Base-by-base conservation (phyloP, 2,113 vertebrate species). In the Chionis minor region DNA sequence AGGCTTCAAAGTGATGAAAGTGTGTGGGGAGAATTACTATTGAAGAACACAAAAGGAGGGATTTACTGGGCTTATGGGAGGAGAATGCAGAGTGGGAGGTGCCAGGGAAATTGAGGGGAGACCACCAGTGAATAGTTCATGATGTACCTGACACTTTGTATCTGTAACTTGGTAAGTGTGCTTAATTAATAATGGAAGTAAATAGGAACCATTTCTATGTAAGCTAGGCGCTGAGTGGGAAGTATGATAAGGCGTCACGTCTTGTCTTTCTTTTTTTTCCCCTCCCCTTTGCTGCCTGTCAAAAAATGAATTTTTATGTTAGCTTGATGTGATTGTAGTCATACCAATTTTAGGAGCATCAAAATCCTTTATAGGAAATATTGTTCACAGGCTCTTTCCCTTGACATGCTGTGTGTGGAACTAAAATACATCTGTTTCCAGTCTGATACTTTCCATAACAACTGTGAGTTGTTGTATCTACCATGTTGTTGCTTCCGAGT, bases 81-180 rank as follows among this genome's bases (percentile, higher is more conserved):
- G 27, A 47, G 24, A 56, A 30, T 17, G 16, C 28, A 14, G 74
- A 21, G 44, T 65, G 51, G 61, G 52, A 77, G 32, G 24, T 58
- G 49, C 28, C 10, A 28, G 45, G 30, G 51, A 17, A 38, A 30
- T 32, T 35, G 17, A 28, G 45, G 21, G 45, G 52, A 26, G 18
- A 30, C 52, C 18, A 49, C 8, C 32, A 44, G 9, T n/a, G 20
- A 23, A 30, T 20, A n/a, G 38, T 14, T 44, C 14, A 24, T 65
- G 55, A 32, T 0, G 2, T 42, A 38, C 32, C 24, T 74, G 27
- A 12, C 8, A 1, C 15, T 61, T 61, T 61, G 0, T 16, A 56
- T n/a, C n/a, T 73, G n/a, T n/a, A 35, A 26, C 35, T 42, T 65
- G 21, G 10, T 71, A 40, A 42, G 14, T 30, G 38, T 47, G n/a